Evolutionary conservation across 1,140 invertebrate species (phyloP).

Genomic region (Catajapyx aquilonaris): DNA sequence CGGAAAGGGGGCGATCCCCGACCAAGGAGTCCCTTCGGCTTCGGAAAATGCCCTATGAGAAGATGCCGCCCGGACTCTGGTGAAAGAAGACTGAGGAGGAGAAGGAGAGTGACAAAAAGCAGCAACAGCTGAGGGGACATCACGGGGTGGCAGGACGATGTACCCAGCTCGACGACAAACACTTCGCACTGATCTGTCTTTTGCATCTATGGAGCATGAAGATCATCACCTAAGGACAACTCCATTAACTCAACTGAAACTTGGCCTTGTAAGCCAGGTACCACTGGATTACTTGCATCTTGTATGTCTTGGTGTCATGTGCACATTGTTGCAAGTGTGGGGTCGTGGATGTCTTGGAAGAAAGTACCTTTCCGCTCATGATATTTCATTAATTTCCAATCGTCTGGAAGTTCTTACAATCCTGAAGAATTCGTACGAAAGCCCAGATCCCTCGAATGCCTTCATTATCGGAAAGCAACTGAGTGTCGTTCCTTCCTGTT

Average conservation of each 20-base stretch:
- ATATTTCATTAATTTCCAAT: neutral
- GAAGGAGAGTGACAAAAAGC: too few species aligned
- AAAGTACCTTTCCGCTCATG: neutral
- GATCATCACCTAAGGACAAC: conserved; percentile 5
- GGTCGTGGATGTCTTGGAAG: neutral
- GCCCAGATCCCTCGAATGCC: conserved; percentile 2
- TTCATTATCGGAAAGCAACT: conserved; percentile 8
- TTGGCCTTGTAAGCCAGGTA: conserved; percentile 5
- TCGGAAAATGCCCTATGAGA: too few species aligned
- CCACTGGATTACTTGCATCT: conserved; percentile 8
- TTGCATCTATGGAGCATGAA: neutral
- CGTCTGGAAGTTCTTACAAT: conserved; percentile 1
- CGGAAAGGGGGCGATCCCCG: too few species aligned
- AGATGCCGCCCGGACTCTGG: too few species aligned
- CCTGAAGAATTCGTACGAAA: conserved; percentile 9
- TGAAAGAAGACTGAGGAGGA: too few species aligned
- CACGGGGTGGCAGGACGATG: too few species aligned
- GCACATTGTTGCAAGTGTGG: conserved; percentile 5
- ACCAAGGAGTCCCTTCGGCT: too few species aligned
- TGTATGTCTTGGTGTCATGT: conserved; percentile 6
- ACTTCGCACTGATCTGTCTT: conserved; percentile 7
- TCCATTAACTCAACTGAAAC: conserved; percentile 2
- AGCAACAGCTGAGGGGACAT: too few species aligned
- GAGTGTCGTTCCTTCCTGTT: conserved; percentile 9
- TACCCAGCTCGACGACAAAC: too few species aligned